Conservation (phyloP, 2,797 vertebrate species). For the Podargus strigoides region DNA sequence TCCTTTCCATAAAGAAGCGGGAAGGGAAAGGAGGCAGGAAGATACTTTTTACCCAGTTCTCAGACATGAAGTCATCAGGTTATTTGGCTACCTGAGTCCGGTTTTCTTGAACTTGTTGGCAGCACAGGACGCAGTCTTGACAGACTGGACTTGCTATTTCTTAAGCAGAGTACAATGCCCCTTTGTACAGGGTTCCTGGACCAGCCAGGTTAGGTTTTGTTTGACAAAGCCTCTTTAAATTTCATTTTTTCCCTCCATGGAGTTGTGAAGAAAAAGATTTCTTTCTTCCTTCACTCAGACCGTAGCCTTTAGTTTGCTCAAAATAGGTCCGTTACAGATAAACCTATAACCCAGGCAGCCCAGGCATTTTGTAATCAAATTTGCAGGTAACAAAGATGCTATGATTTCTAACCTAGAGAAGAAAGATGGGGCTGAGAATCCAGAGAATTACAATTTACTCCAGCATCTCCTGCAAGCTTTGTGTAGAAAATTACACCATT, state of each 20-base stretch:
- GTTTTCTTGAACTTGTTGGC: neutral
- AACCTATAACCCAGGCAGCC: neutral
- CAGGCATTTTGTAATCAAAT: neutral
- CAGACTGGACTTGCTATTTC: neutral
- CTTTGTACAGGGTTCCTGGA: neutral
- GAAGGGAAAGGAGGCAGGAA: neutral
- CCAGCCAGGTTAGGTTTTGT: neutral
- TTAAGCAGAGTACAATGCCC: conserved; percentile 20
- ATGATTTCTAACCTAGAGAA: neutral
- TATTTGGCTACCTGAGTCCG: conserved; percentile 9
- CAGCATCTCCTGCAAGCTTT: neutral
- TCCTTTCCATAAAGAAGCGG: neutral
- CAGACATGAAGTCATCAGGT: conserved; percentile 36
- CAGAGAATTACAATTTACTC: neutral
- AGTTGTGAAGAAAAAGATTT: conserved; percentile 28
- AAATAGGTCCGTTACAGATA: conserved; percentile 22
- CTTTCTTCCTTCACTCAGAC: conserved; percentile 42
- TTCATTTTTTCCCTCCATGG: neutral
- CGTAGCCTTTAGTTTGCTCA: neutral
- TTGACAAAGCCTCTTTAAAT: conserved; percentile 55
- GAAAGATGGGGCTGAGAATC: neutral
- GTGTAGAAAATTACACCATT: neutral
- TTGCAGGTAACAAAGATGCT: neutral
- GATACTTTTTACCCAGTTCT: neutral
- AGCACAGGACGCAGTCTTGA: neutral